phyloP scores from a whole-genome alignment of 1,140 invertebrate genomes.

The Eriocheir sinensis region DNA sequence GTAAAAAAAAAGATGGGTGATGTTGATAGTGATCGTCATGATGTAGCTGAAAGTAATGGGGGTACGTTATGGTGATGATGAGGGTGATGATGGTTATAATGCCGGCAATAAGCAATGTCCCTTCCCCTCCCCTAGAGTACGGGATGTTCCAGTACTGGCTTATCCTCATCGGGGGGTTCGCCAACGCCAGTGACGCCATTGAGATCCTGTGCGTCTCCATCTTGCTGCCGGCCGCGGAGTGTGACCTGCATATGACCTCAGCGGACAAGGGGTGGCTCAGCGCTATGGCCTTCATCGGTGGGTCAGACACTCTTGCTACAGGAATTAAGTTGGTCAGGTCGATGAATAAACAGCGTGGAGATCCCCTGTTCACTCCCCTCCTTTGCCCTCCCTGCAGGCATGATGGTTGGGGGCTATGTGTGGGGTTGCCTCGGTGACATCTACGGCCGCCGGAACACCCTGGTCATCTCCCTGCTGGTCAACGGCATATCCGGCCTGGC shows the following conservation, averaged over 20 bases:
- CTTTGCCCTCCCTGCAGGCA: slow-evolving; percentile 81
- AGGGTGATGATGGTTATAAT: not conserved
- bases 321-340: too few species aligned
- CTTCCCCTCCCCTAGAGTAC: slow-evolving; percentile 85
- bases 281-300: slow-evolving; percentile 81
- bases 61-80: not conserved
- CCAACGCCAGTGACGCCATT: slow-evolving; percentile 97
- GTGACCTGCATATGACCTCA: slow-evolving; percentile 93
- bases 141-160: slow-evolving; percentile 95
- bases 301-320: not conserved
- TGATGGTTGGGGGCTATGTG: slow-evolving; percentile 83
- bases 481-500: slow-evolving; percentile 82
- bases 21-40: not conserved
- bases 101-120: not conserved
- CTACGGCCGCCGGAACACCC: slow-evolving; percentile 81
- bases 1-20: too few species aligned
- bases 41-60: not conserved
- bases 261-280: slow-evolving; percentile 88
- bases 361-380: too few species aligned
- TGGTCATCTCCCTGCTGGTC: slow-evolving; percentile 82
- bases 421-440: slow-evolving; percentile 83
- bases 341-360: too few species aligned
- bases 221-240: slow-evolving; percentile 95
- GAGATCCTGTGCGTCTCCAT: slow-evolving; percentile 97
- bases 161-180: slow-evolving; percentile 94